These are phyloP conservation scores for Malurus alboscapulatus DNA, from an alignment of 2,113 vertebrate genomes.

Conservation along the genomic window DNA sequence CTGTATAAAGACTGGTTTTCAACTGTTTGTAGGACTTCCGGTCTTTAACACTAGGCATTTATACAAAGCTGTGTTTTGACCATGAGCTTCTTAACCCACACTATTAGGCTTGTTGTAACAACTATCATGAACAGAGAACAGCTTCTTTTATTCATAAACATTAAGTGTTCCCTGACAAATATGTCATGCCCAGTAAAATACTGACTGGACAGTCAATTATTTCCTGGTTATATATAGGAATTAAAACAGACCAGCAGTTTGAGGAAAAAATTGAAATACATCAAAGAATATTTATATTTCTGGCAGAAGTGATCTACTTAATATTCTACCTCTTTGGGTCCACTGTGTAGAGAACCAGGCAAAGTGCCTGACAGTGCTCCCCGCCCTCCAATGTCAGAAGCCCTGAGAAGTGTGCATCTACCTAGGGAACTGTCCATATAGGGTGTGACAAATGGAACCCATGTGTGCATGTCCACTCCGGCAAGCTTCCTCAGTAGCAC, in stretches of 20 bases:
- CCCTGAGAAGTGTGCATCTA: background rate
- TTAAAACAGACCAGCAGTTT: background rate
- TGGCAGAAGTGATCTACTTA: background rate
- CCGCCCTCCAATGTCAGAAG: background rate
- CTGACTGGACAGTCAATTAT: background rate
- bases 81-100: background rate
- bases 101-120: background rate
- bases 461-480: background rate
- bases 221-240: background rate
- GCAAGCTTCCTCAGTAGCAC: background rate
- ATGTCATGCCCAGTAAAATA: background rate
- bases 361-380: background rate
- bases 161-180: background rate
- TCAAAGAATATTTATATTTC: background rate
- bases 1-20: background rate
- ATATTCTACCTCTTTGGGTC: background rate
- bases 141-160: background rate
- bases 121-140: background rate
- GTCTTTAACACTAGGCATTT: background rate
- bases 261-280: background rate
- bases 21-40: background rate
- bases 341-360: background rate
- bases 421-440: rapidly evolving
- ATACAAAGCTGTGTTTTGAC: background rate
- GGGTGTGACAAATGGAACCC: background rate